phyloP scores from a whole-genome alignment of 2,113 vertebrate species.

The Athene noctua region DNA sequence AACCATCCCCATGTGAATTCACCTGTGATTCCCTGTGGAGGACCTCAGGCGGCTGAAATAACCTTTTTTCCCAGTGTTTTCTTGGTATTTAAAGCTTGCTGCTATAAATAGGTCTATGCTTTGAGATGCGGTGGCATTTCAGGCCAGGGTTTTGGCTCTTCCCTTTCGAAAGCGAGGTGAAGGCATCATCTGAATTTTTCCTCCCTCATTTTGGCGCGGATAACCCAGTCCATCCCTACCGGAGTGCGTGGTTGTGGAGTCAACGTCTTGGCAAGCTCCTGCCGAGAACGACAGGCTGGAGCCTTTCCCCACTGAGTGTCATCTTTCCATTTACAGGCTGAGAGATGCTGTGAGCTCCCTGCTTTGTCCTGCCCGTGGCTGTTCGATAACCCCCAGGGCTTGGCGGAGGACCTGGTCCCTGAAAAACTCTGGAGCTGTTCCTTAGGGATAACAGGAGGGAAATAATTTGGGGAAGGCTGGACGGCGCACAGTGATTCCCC shows the following conservation, averaged over 20 bases:
- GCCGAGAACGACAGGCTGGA: background rate
- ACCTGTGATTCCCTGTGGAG: background rate
- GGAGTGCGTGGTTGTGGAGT: fast-evolving
- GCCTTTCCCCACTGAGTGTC: background rate
- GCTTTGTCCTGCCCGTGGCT: background rate
- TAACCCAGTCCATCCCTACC: background rate
- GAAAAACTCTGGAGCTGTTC: background rate
- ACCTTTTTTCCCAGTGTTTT: background rate
- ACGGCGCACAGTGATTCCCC: fast-evolving
- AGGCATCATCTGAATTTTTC: background rate
- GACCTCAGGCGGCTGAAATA: background rate
- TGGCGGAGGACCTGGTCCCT: fast-evolving
- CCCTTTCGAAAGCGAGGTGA: fast-evolving
- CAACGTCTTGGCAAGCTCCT: background rate
- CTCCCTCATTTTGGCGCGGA: background rate
- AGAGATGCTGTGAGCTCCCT: background rate
- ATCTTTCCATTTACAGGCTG: background rate
- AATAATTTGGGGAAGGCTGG: background rate
- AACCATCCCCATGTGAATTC: background rate
- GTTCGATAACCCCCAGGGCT: background rate
- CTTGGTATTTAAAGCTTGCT: background rate
- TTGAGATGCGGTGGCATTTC: background rate
- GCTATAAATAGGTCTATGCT: background rate
- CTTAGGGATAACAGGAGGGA: background rate
- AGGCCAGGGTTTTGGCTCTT: background rate